Conservation (phyloP, 2,888 invertebrate species). For the Sclerodermus sp. region DNA sequence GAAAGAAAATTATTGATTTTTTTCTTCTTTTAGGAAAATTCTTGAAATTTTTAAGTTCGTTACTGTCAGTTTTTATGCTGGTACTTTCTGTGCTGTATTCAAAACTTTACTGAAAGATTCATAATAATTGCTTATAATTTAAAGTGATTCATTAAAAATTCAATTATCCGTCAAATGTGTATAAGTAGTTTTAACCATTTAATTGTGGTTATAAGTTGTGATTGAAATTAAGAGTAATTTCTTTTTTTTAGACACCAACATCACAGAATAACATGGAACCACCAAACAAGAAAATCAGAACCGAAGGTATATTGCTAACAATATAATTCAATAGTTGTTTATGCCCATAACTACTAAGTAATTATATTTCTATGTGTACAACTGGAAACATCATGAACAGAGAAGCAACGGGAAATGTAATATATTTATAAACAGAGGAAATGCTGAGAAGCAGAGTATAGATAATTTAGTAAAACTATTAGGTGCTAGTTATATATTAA, state of each 20-base stretch:
- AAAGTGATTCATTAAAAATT: too few species aligned
- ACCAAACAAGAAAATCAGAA: constrained; percentile 44
- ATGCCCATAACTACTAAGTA: constrained; percentile 25
- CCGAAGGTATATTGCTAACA: constrained; percentile 56
- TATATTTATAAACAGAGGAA: constrained; percentile 30
- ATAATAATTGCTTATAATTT: too few species aligned
- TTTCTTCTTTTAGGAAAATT: too few species aligned
- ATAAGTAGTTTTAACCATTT: too few species aligned
- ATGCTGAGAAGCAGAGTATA: constrained; percentile 22
- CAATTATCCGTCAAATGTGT: too few species aligned
- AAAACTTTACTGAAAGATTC: too few species aligned
- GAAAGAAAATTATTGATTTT: too few species aligned
- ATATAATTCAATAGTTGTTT: constrained; percentile 29
- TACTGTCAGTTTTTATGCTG: too few species aligned
- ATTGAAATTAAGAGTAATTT: neutral
- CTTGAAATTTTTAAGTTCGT: too few species aligned
- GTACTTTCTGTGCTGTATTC: too few species aligned
- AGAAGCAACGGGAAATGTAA: constrained; percentile 31
- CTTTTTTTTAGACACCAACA: constrained; percentile 42
- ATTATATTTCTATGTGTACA: constrained; percentile 31
- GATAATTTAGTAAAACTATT: constrained; percentile 28
- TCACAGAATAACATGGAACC: constrained; percentile 45
- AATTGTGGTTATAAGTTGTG: too few species aligned
- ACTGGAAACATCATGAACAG: constrained; percentile 32
- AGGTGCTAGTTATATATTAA: constrained; percentile 35